Conservation (phyloP, 2,888 invertebrate species). For the Tromatobia lineatoria region DNA sequence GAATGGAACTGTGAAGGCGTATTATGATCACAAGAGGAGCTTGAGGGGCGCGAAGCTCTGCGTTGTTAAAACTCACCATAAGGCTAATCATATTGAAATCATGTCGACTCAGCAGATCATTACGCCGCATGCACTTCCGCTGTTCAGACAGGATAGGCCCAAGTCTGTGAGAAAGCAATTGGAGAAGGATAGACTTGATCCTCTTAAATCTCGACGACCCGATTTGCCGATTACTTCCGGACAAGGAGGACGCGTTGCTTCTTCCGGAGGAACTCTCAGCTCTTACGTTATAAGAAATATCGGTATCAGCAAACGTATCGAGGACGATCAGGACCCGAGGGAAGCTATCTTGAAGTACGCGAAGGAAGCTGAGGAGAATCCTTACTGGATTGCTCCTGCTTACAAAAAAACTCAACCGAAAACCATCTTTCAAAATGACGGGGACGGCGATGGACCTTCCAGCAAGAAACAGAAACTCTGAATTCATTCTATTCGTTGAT, state of each 20-base stretch:
- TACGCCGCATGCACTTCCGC: slow-evolving; percentile 97
- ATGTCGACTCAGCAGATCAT: slow-evolving; percentile 97
- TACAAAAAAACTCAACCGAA: slow-evolving; percentile 96
- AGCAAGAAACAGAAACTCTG: slow-evolving; percentile 87
- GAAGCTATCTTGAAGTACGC: slow-evolving; percentile 98
- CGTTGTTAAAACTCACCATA: slow-evolving; percentile 92
- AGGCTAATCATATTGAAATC: slow-evolving; percentile 93
- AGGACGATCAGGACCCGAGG: slow-evolving; percentile 96
- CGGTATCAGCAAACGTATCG: slow-evolving; percentile 95
- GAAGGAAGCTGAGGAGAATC: slow-evolving; percentile 97
- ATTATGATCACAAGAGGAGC: slow-evolving; percentile 95
- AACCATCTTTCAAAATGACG: slow-evolving; percentile 90
- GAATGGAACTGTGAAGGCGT: slow-evolving; percentile 95
- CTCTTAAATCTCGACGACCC: slow-evolving; percentile 93
- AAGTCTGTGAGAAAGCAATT: slow-evolving; percentile 95
- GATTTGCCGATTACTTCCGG: slow-evolving; percentile 96
- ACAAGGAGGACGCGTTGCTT: slow-evolving; percentile 97
- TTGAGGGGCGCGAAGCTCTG: slow-evolving; percentile 96
- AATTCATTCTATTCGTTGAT: slow-evolving; percentile 21
- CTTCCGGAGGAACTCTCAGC: slow-evolving; percentile 97
- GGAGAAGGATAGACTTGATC: slow-evolving; percentile 96
- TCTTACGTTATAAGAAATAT: slow-evolving; percentile 98
- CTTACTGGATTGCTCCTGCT: slow-evolving; percentile 98
- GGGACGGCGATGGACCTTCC: slow-evolving; percentile 86
- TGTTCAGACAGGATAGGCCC: slow-evolving; percentile 97